These are phyloP conservation scores for Endomychus coccineus DNA, from an alignment of 2,888 invertebrate species.

Conservation along the genomic window DNA sequence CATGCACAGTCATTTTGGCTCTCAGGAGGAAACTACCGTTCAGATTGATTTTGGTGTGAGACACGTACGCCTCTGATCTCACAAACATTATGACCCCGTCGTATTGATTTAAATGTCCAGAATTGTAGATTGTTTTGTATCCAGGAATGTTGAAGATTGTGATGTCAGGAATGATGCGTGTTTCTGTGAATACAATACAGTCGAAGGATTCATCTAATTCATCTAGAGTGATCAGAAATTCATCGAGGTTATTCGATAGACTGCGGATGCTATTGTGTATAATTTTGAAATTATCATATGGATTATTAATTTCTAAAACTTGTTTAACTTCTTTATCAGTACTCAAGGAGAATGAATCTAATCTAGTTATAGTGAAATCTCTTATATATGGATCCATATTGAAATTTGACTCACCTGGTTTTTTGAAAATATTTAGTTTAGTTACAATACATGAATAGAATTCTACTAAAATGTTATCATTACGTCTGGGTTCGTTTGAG, in stretches of 20 bases:
- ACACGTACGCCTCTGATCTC: too few relatives aligned
- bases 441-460: too few relatives aligned
- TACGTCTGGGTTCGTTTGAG: too few relatives aligned
- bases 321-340: too few relatives aligned
- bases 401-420: too few relatives aligned
- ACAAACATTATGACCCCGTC: too few relatives aligned
- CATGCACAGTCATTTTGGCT: too few relatives aligned
- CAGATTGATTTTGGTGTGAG: too few relatives aligned
- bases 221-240: not conserved
- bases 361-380: not conserved
- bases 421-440: too few relatives aligned
- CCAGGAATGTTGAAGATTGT: constrained; percentile 3
- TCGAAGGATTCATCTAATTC: constrained; percentile 1
- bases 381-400: constrained; percentile 3
- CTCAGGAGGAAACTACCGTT: too few relatives aligned
- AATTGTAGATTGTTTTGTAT: constrained; percentile 3
- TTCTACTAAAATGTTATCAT: too few relatives aligned
- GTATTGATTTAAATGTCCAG: constrained; percentile 1
- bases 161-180: constrained; percentile 1
- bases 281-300: not conserved
- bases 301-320: not conserved
- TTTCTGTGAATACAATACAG: constrained; percentile 4
- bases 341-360: not conserved
- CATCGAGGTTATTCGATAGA: constrained; percentile 1
- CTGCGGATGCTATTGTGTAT: not conserved